Evolutionary conservation across 2,797 vertebrate genomes (phyloP).

Genomic region (Heterohyrax brucei): DNA sequence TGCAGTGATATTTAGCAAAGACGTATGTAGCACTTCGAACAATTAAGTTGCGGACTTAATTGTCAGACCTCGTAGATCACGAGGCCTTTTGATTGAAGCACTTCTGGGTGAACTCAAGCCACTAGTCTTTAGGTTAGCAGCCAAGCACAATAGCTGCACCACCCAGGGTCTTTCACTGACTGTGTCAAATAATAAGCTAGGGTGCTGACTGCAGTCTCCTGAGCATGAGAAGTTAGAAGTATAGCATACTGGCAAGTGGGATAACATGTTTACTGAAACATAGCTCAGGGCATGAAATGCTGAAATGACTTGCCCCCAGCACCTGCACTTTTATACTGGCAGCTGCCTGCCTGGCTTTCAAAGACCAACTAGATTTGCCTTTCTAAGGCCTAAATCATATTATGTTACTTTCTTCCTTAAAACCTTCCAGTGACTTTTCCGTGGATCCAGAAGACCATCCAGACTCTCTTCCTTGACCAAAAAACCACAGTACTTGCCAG

Average conservation of each 20-base stretch:
- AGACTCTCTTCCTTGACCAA: background rate
- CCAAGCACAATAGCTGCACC: too few relatives aligned
- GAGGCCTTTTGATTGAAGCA: too few relatives aligned
- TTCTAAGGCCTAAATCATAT: slow-evolving; percentile 5
- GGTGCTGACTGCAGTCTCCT: background rate
- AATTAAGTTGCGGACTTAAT: too few relatives aligned
- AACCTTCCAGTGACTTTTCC: too few relatives aligned
- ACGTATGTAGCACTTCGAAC: too few relatives aligned
- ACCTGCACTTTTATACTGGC: background rate
- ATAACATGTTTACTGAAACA: background rate
- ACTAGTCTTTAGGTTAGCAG: too few relatives aligned
- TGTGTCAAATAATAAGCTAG: background rate
- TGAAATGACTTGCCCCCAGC: background rate
- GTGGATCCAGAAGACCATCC: background rate
- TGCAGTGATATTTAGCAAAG: too few relatives aligned
- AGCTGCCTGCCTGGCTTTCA: background rate
- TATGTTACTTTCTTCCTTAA: background rate
- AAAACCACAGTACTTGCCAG: background rate
- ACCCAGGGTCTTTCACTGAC: background rate
- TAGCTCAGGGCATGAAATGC: background rate
- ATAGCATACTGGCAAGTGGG: background rate
- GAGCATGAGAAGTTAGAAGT: background rate
- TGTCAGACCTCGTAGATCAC: too few relatives aligned
- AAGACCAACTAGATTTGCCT: background rate
- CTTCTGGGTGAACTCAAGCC: too few relatives aligned